Conservation (phyloP, 2,797 vertebrate species). For the Melanotaenia trifasciata region DNA sequence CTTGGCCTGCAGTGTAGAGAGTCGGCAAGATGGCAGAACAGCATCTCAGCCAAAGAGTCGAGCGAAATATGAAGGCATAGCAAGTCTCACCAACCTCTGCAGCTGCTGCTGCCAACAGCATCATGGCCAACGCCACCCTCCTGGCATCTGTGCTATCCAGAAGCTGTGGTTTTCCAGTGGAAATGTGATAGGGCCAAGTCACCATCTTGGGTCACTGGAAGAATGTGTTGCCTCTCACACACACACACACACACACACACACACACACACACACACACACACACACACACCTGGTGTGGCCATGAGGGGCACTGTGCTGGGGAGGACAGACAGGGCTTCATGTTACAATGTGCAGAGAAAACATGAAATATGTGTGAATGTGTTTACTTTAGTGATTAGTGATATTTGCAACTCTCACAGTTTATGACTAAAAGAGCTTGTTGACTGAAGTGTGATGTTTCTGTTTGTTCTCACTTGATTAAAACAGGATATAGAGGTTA, state of each 20-base stretch:
- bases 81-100: too few relatives aligned
- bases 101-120: too few relatives aligned
- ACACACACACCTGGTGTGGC: slow-evolving; percentile 66
- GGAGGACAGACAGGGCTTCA: not conserved
- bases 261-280: slow-evolving; percentile 68
- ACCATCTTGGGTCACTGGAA: slow-evolving; percentile 55
- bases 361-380: slow-evolving; percentile 21
- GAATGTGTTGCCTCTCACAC: slow-evolving; percentile 58
- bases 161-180: slow-evolving; percentile 81
- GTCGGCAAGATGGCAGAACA: too few relatives aligned
- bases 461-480: slow-evolving; percentile 32
- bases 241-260: slow-evolving; percentile 63
- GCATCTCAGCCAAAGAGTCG: too few relatives aligned
- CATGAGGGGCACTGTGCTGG: slow-evolving; percentile 18
- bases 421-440: not conserved
- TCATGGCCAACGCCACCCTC: slow-evolving; percentile 9
- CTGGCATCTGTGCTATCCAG: slow-evolving; percentile 78
- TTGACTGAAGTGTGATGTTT: too few relatives aligned
- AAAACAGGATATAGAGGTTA: slow-evolving; percentile 78
- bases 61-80: slow-evolving; percentile 60
- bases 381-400: too few relatives aligned
- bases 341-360: not conserved
- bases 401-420: not conserved
- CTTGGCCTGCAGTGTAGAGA: too few relatives aligned
- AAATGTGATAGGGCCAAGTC: slow-evolving; percentile 78